Evolutionary conservation across 2,888 invertebrate genomes (phyloP).

Genomic region (Acholoe squamosa): DNA sequence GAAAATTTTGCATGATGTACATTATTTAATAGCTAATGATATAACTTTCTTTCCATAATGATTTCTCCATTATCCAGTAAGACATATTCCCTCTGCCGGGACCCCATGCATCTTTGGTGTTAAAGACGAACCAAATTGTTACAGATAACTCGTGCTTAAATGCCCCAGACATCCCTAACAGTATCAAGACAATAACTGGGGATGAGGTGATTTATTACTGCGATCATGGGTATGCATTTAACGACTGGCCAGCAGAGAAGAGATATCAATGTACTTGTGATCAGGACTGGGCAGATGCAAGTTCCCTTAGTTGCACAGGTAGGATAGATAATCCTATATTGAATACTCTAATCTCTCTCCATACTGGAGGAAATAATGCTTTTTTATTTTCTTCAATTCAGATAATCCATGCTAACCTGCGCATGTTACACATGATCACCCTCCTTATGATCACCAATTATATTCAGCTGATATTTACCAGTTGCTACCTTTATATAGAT

Average conservation of each 20-base stretch:
- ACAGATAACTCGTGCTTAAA: background rate
- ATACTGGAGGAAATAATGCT: background rate
- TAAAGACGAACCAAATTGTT: too few relatives aligned
- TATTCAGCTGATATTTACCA: too few relatives aligned
- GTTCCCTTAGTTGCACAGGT: background rate
- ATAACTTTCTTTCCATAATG: background rate
- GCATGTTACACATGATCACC: background rate
- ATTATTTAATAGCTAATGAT: background rate
- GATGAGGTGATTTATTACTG: background rate
- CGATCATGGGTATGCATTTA: background rate
- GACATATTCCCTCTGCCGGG: too few relatives aligned
- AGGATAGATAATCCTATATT: background rate
- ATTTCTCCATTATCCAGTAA: too few relatives aligned
- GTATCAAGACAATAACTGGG: background rate
- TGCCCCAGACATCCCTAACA: background rate
- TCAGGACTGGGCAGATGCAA: background rate
- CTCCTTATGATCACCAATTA: too few relatives aligned
- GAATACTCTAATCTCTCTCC: background rate
- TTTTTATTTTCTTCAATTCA: background rate
- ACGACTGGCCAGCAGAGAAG: background rate
- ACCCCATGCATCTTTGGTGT: too few relatives aligned
- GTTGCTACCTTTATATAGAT: too few relatives aligned
- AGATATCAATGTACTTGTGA: background rate
- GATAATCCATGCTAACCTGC: background rate
- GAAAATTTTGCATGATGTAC: too few relatives aligned